Base-by-base conservation (phyloP, 2,113 vertebrate genomes). In the Erinaceus europaeus region DNA sequence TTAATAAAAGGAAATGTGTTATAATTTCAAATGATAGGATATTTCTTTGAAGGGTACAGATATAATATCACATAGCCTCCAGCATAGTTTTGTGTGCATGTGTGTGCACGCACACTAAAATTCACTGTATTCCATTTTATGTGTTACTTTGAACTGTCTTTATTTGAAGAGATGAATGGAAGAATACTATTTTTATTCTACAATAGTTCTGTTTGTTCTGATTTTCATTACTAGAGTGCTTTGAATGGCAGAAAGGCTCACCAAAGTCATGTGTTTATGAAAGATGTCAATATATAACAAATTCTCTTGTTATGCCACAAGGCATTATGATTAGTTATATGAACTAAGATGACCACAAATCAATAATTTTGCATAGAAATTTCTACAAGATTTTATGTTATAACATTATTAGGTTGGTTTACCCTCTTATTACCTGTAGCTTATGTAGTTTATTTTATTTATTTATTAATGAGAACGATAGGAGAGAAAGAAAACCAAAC, bases 91-190 rank as follows among this genome's bases (percentile, higher is more conserved):
- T 50, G 89, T 89, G 23, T 89, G 53, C 90, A 50, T 38, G 8
- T 42, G 32, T 69, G 36, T 57, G 80, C 61, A n/a, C n/a, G 48
- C 44, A 23, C 68, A 68, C 64, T 94, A 89, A 93, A 96, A 96
- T 96, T 95, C 89, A 90, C 94, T 97, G 91, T 97, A 94, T 95
- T 97, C 94, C 89, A 92, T 97, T 97, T 96, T 96, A 90, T 86
- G 50, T 95, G 93, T 97, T 96, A 95, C 96, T 97, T 97, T 97
- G 96, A 98, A 97, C 95, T 96, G 82, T 93, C 92, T 92, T 96
- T 96, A 96, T 97, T 97, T 97, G 96, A 97, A 97, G 95, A 96
- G 87, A 97, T 97, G 95, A 97, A 97, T 96, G 95, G 83, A 89
- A 92, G 59, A 93, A 89, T 89, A 91, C 95, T 96, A 95, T 88